Conservation (phyloP, 1,140 invertebrate species). For the Microplitis mediator region DNA sequence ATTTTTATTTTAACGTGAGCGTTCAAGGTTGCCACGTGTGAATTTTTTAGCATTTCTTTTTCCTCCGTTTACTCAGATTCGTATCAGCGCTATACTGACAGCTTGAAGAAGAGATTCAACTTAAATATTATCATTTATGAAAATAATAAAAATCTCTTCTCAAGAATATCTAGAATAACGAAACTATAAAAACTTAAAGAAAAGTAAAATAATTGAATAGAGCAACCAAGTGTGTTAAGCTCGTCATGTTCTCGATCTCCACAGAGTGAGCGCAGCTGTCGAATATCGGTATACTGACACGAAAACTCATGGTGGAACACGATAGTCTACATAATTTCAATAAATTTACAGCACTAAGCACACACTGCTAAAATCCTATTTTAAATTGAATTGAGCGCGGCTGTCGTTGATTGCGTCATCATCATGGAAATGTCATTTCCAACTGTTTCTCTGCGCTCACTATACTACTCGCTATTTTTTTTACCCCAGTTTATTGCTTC, state of each 20-base stretch:
- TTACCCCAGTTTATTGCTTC: not conserved
- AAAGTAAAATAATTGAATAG: too few relatives aligned
- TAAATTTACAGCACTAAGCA: not conserved
- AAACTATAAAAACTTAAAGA: too few relatives aligned
- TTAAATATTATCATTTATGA: too few relatives aligned
- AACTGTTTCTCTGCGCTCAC: constrained; percentile 5
- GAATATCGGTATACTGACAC: constrained; percentile 9
- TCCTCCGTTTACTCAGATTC: too few relatives aligned
- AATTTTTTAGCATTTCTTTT: too few relatives aligned
- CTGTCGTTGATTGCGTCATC: constrained; percentile 15
- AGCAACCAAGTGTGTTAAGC: too few relatives aligned
- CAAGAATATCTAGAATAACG: too few relatives aligned
- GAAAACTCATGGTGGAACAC: not conserved
- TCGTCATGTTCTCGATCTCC: not conserved
- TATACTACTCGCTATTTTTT: not conserved
- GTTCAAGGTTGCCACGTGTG: too few relatives aligned
- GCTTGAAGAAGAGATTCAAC: too few relatives aligned
- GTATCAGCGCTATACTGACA: too few relatives aligned
- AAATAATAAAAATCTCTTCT: too few relatives aligned
- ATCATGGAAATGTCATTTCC: constrained; percentile 20
- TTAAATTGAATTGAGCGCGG: constrained; percentile 6
- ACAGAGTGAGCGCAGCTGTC: constrained; percentile 1
- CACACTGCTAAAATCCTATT: not conserved
- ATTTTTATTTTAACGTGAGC: too few relatives aligned
- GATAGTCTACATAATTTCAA: not conserved